A percentile compares a stretch with the other conserved stretches of the same genome.
Evolutionary conservation across 2,113 vertebrate species (phyloP).

Genomic region (Hydrolagus affinis): DNA sequence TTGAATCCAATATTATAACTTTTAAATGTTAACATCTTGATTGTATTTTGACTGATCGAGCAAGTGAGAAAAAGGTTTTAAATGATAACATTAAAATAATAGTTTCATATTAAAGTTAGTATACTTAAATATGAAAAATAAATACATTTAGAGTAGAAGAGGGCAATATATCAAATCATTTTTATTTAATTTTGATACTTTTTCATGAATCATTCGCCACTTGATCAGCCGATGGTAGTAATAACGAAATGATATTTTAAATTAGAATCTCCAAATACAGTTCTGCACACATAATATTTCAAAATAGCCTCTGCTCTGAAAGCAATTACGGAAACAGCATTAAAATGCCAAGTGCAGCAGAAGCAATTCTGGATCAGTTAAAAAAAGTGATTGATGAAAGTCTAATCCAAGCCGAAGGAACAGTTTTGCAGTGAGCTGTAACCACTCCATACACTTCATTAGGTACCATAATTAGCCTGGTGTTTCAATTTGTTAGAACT

Average conservation of each 20-base stretch:
- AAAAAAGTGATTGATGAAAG: conserved; percentile 89
- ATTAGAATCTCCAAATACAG: conserved; percentile 40
- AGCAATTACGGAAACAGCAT: conserved; percentile 76
- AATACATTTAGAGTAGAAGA: conserved; percentile 25
- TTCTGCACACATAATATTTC: conserved; percentile 42
- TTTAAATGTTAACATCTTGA: neutral
- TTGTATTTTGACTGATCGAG: neutral
- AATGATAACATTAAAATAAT: conserved; percentile 8
- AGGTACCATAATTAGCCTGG: conserved; percentile 92
- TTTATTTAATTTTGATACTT: conserved; percentile 33
- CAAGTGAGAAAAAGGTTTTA: neutral
- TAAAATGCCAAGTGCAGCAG: conserved; percentile 66
- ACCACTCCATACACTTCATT: conserved; percentile 94
- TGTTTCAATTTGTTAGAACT: conserved; percentile 87
- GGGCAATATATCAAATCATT: conserved; percentile 27
- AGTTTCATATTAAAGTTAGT: conserved; percentile 6
- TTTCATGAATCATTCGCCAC: conserved; percentile 42
- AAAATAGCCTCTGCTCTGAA: conserved; percentile 63
- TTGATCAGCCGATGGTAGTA: conserved; percentile 57
- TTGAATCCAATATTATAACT: neutral
- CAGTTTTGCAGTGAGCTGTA: conserved; percentile 76
- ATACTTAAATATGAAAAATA: conserved; percentile 27
- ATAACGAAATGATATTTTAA: conserved; percentile 52
- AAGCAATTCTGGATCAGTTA: conserved; percentile 75
- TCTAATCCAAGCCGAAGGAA: conserved; percentile 89